Evolutionary conservation across 2,113 vertebrate species (phyloP), one percentile per base, ranked within the genome.

Genomic region (Hemibagrus wyckioides): DNA sequence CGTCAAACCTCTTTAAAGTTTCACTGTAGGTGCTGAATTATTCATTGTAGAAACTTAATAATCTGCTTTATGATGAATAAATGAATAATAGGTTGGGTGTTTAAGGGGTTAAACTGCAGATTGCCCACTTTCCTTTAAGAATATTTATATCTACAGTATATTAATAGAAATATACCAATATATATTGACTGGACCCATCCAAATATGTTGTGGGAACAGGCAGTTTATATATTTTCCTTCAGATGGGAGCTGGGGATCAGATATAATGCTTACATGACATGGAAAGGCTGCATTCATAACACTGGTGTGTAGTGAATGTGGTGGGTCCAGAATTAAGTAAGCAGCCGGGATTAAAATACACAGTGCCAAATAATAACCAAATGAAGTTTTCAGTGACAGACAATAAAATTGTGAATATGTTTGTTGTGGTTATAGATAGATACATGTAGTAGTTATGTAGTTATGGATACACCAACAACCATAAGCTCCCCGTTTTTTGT

Each of bases 1-100:
- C 54, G 14, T 28, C 54, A 81, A 80, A 56, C 77, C 77, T 6
- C 19, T 80, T 80, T 80, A 80, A 81, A 81, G 54, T 81, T 81
- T 81, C 52, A 56, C 19, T 80, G 50, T 80, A 80, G 50, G 36
- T 80, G 23, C 79, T 81, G 9, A 81, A 81, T 81, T 81, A 59
- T 81, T 59, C 2, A 81, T 28, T 28, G 23, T 59, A 81, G 33
- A 81, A 81, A 81, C 10, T 13, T 81, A 81, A 57, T 59, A 41
- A 59, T 59, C 23, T 81, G 54, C 79, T 81, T 59, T 59, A 81
- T 81, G 54, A 59, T 30, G 52, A 59, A 59, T 81, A 59, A 81
- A 25, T 81, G 13, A 57, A 39, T 56, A 36, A 79, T 79, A 30
- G 19, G 1, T 6, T 79, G 17, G 13, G 14, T 81, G 54, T 81